Evolutionary conservation across 2,113 vertebrate genomes (phyloP).

Genomic region (Peromyscus maniculatus): DNA sequence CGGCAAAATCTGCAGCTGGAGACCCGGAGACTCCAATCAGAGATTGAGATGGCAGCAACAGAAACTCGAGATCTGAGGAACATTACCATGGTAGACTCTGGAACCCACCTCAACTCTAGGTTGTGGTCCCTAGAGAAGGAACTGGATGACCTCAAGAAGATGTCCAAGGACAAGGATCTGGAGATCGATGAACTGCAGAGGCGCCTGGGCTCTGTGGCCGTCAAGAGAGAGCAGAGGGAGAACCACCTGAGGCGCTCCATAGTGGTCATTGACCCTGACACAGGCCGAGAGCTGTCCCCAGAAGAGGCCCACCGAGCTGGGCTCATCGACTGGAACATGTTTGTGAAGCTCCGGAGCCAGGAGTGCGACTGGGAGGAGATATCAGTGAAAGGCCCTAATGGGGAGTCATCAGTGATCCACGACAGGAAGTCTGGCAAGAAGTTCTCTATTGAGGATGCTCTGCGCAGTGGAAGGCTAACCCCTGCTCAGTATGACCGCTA

Average conservation of each 20-base stretch:
- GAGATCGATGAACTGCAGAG: constrained; percentile 95
- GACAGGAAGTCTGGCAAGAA: constrained; percentile 97
- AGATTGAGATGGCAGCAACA: constrained; percentile 94
- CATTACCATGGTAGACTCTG: constrained; percentile 84
- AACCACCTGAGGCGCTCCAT: constrained; percentile 97
- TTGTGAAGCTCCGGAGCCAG: constrained; percentile 96
- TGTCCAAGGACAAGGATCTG: constrained; percentile 93
- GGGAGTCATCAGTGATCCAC: constrained; percentile 95
- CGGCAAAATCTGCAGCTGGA: constrained; percentile 95
- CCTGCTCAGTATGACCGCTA: constrained; percentile 93
- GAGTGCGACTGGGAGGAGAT: constrained; percentile 99
- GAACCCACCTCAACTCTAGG: constrained; percentile 91
- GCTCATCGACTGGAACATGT: constrained; percentile 98
- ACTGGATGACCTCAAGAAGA: constrained; percentile 91
- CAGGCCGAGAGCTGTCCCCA: constrained; percentile 96
- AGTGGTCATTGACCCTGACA: constrained; percentile 97
- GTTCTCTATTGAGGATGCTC: constrained; percentile 96
- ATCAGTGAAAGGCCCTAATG: constrained; percentile 93
- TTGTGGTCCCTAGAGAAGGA: constrained; percentile 93
- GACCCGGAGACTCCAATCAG: constrained; percentile 92
- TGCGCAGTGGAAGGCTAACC: constrained; percentile 92
- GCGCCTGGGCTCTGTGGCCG: constrained; percentile 90
- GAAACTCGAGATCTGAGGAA: constrained; percentile 92
- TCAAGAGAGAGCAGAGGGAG: constrained; percentile 96
- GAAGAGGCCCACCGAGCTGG: constrained; percentile 95